Percentiles rank a stretch among this genome's conserved stretches.
Evolutionary conservation across 37 sponge, comb jelly and placozoan species (phyloP).

Genomic region (Spongia lamella): DNA sequence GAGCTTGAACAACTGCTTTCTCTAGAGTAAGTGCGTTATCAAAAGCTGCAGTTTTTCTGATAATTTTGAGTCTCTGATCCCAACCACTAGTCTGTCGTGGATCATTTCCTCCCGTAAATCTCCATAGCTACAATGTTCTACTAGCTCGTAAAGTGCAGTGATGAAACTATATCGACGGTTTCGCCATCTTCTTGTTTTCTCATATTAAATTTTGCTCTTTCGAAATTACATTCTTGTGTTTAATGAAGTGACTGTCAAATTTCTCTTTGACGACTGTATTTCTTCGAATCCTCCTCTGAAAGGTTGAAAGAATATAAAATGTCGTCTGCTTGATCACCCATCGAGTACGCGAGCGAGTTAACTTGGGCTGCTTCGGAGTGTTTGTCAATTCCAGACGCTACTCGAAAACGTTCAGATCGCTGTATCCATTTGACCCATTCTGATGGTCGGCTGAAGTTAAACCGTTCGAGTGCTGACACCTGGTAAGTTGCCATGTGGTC

Average conservation of each 20-base stretch:
- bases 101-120: constrained; percentile 4
- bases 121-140: constrained; percentile 16
- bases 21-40: constrained; percentile 8
- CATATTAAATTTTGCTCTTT: neutral
- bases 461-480: constrained; percentile 5
- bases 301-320: neutral
- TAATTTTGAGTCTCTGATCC: neutral
- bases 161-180: too few relatives aligned
- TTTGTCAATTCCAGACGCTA: neutral
- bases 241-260: neutral
- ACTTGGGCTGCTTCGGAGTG: neutral
- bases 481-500: too few relatives aligned
- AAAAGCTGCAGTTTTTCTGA: constrained; percentile 22
- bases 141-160: constrained; percentile 10
- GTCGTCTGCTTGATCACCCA: constrained; percentile 22
- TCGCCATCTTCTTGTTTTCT: neutral
- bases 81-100: constrained; percentile 8
- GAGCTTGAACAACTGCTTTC: constrained; percentile 5
- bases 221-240: neutral
- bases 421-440: constrained; percentile 4
- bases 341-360: neutral
- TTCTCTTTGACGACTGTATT: constrained; percentile 11
- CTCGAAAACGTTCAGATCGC: constrained; percentile 13
- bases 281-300: constrained; percentile 3
- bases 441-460: constrained; percentile 2